Conservation (phyloP, 2,113 vertebrate species). For the Oreochromis spilurus region DNA sequence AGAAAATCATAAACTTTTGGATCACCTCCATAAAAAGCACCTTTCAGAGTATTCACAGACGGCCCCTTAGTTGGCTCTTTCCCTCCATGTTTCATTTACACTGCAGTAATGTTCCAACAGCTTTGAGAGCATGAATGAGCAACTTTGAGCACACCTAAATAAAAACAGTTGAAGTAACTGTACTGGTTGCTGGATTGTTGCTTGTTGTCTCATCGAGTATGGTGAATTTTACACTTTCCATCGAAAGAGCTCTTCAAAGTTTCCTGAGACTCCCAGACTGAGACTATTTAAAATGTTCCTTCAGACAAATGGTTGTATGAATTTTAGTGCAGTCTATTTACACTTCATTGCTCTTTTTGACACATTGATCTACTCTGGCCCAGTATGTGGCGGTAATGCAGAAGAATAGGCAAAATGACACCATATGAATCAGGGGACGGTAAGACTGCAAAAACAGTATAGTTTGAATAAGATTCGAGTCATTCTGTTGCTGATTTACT, state of each 20-base stretch:
- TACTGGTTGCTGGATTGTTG: not conserved
- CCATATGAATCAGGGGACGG: not conserved
- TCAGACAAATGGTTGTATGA: not conserved
- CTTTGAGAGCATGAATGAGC: not conserved
- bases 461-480: rapidly evolving
- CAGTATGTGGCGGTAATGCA: not conserved
- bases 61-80: not conserved
- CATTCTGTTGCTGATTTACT: not conserved
- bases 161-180: not conserved
- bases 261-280: not conserved
- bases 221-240: not conserved
- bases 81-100: not conserved
- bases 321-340: not conserved
- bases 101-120: not conserved
- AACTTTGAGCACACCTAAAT: not conserved
- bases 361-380: not conserved
- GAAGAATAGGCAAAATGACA: not conserved
- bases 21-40: not conserved
- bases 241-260: not conserved
- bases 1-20: not conserved
- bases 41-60: not conserved
- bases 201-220: rapidly evolving
- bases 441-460: not conserved
- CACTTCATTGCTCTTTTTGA: not conserved
- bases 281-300: not conserved